These are phyloP conservation scores for Manacus vitellinus DNA, from an alignment of 2,113 vertebrate genomes.

Conservation along the genomic window DNA sequence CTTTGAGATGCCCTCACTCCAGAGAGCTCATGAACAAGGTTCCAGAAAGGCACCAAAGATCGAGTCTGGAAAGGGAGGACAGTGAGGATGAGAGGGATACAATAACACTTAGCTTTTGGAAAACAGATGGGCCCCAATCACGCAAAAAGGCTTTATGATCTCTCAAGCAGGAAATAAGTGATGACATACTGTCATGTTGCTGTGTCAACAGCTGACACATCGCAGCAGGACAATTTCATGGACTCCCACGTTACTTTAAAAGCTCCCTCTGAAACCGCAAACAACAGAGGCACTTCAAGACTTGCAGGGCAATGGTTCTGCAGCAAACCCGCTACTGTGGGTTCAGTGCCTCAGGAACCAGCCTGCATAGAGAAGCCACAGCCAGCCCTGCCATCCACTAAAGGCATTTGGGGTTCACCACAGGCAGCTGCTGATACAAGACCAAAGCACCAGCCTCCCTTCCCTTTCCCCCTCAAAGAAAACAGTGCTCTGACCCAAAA, in stretches of 20 bases:
- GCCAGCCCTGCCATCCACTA: not conserved
- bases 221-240: not conserved
- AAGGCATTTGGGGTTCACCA: not conserved
- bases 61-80: not conserved
- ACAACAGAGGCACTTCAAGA: not conserved
- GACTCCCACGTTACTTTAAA: not conserved
- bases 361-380: not conserved
- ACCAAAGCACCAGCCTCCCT: not conserved
- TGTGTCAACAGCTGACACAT: constrained; percentile 52
- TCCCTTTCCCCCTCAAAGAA: not conserved
- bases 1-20: not conserved
- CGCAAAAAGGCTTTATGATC: constrained; percentile 1
- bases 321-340: not conserved
- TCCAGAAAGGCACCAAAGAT: not conserved
- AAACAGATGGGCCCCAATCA: constrained; percentile 2
- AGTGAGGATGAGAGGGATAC: not conserved
- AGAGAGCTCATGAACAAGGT: rapidly evolving
- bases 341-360: not conserved
- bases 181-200: constrained; percentile 43
- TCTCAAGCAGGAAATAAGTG: constrained; percentile 28
- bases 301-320: not conserved
- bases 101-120: not conserved
- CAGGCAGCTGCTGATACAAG: not conserved
- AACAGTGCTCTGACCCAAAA: not conserved
- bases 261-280: not conserved